A percentile compares a stretch with the other conserved stretches of the same genome.
Conservation (phyloP, 2,797 vertebrate genomes). For the Fratercula arctica region DNA sequence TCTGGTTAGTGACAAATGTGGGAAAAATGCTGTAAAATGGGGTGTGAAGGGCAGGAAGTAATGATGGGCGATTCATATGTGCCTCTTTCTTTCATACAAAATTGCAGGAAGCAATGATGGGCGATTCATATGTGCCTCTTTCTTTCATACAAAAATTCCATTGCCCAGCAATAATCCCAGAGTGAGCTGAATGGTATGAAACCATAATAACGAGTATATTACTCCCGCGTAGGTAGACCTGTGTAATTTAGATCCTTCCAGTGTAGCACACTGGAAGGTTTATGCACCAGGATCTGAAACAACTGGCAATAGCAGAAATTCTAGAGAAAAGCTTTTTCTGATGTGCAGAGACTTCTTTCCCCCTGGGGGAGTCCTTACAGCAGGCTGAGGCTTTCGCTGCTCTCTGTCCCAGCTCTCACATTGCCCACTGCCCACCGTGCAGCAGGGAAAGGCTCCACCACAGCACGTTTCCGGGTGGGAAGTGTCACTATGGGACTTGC, state of each 20-base stretch:
- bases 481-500: neutral
- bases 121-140: neutral
- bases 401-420: neutral
- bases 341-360: neutral
- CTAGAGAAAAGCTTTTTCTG: neutral
- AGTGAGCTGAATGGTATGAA: neutral
- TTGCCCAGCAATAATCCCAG: neutral
- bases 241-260: neutral
- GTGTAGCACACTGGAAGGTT: neutral
- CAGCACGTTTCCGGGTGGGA: neutral
- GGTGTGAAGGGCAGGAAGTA: neutral
- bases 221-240: neutral
- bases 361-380: neutral
- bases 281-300: neutral
- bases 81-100: neutral
- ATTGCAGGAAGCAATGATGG: neutral
- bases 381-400: neutral
- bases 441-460: neutral
- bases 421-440: neutral
- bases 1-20: neutral
- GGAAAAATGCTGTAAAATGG: neutral
- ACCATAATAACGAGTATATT: neutral
- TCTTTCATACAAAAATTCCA: neutral
- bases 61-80: neutral
- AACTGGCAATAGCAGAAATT: neutral